Conservation (phyloP, 2,113 vertebrate genomes). For the Ophiodon elongatus region DNA sequence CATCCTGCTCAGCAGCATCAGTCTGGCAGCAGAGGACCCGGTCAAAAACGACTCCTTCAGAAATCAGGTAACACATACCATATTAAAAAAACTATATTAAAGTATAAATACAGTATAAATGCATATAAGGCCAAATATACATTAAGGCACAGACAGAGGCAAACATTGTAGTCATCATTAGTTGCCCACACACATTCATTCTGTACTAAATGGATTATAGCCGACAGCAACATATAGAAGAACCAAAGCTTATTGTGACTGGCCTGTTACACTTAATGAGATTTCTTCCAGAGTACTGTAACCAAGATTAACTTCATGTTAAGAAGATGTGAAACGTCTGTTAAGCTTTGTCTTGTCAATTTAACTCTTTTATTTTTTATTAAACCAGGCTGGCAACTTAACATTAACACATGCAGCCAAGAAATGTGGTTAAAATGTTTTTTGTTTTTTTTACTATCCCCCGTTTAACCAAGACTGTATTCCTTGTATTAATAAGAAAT, state of each 20-base stretch:
- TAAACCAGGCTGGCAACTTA: not conserved
- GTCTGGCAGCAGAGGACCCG: constrained; percentile 96
- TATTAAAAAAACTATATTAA: not conserved
- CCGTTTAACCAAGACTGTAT: constrained; percentile 5
- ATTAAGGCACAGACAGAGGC: constrained; percentile 9
- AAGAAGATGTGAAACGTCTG: constrained; percentile 36
- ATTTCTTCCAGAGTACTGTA: constrained; percentile 36
- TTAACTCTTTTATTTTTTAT: constrained; percentile 1
- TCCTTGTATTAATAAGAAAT: not conserved
- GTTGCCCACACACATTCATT: constrained; percentile 33
- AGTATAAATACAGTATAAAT: not conserved
- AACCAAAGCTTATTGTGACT: constrained; percentile 40
- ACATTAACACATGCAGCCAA: not conserved
- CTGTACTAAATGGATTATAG: constrained; percentile 55
- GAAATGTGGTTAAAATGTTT: not conserved
- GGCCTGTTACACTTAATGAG: constrained; percentile 58
- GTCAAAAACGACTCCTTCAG: constrained; percentile 94
- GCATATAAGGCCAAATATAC: not conserved
- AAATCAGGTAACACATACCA: constrained; percentile 87
- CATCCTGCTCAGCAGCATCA: constrained; percentile 99
- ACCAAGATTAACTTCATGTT: constrained; percentile 56
- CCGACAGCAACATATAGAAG: constrained; percentile 45
- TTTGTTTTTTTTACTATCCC: not conserved
- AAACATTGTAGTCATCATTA: constrained; percentile 39
- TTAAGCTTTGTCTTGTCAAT: constrained; percentile 28